Percentiles rank a stretch among this genome's conserved stretches.
Evolutionary conservation across 2,113 vertebrate genomes (phyloP).

Genomic region (Camelus dromedarius): DNA sequence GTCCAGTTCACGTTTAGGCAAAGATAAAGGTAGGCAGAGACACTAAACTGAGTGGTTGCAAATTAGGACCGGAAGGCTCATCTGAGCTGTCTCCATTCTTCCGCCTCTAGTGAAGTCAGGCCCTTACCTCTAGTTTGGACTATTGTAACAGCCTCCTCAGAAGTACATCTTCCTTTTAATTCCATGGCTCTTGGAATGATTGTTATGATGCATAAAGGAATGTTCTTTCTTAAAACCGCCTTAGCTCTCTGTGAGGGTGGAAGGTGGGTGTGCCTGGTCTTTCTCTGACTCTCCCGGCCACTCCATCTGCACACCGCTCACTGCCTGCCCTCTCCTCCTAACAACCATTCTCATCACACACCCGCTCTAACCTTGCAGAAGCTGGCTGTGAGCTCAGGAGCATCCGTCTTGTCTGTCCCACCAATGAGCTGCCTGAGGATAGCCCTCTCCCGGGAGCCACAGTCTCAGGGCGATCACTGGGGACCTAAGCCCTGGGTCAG

Average conservation of each 20-base stretch:
- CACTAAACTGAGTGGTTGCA: not conserved
- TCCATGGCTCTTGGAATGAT: not conserved
- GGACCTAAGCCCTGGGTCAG: not conserved
- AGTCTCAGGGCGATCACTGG: not conserved
- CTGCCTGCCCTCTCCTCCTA: not conserved
- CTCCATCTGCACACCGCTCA: not conserved
- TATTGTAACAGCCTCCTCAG: not conserved
- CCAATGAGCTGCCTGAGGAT: not conserved
- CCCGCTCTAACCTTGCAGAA: not conserved
- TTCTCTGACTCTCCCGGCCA: not conserved
- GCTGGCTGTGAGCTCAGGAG: not conserved
- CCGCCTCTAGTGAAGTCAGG: not conserved
- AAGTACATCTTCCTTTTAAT: not conserved
- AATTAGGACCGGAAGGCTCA: not conserved
- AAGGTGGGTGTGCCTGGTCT: not conserved
- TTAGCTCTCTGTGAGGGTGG: not conserved
- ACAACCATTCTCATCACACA: not conserved
- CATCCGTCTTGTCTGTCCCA: not conserved
- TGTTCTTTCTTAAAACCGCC: not conserved
- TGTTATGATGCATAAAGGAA: not conserved
- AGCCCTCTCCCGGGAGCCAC: not conserved
- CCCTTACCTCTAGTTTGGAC: not conserved
- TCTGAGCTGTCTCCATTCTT: not conserved
- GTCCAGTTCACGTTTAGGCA: not conserved
- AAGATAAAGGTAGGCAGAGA: not conserved